These are phyloP conservation scores for Drosophila kuntzei DNA, from an alignment of 2,888 invertebrate species.

Conservation along the genomic window DNA sequence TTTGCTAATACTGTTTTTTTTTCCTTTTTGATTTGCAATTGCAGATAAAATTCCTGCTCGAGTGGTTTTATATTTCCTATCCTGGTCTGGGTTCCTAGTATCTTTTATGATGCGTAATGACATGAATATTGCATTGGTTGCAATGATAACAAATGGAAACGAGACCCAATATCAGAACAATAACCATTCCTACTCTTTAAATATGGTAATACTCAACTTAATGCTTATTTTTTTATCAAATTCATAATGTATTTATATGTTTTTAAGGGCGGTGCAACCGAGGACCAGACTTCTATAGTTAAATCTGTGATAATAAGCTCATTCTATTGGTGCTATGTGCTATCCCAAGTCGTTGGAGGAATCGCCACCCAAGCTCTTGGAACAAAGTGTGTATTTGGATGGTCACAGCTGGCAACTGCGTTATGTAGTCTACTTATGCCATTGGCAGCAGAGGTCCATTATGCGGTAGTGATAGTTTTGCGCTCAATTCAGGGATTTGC, in stretches of 20 bases:
- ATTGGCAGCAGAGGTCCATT: constrained; percentile 88
- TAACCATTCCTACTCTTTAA: constrained; percentile 35
- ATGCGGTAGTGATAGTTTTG: constrained; percentile 87
- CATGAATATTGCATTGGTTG: constrained; percentile 90
- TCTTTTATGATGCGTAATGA: constrained; percentile 92
- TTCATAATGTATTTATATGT: no score
- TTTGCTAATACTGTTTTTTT: no score
- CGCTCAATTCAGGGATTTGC: constrained; percentile 90
- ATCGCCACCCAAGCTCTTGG: constrained; percentile 90
- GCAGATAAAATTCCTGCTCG: constrained; percentile 89
- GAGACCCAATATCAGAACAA: constrained; percentile 37
- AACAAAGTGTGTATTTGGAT: constrained; percentile 90
- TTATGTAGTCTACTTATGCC: constrained; percentile 89
- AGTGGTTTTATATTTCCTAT: constrained; percentile 89
- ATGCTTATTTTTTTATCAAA: no score
- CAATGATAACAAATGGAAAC: constrained; percentile 86
- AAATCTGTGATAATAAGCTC: constrained; percentile 89
- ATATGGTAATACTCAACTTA: constrained; percentile 59
- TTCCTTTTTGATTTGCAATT: constrained; percentile 32
- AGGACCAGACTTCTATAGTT: constrained; percentile 79
- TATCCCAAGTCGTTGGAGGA: constrained; percentile 90
- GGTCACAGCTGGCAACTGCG: constrained; percentile 90
- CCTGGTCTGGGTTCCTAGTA: constrained; percentile 90
- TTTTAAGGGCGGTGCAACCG: constrained; percentile 84
- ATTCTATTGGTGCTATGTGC: constrained; percentile 91